Percentiles rank a stretch among this genome's conserved stretches.
phyloP scores from a whole-genome alignment of 2,888 invertebrate species.

The Euclidia mi region DNA sequence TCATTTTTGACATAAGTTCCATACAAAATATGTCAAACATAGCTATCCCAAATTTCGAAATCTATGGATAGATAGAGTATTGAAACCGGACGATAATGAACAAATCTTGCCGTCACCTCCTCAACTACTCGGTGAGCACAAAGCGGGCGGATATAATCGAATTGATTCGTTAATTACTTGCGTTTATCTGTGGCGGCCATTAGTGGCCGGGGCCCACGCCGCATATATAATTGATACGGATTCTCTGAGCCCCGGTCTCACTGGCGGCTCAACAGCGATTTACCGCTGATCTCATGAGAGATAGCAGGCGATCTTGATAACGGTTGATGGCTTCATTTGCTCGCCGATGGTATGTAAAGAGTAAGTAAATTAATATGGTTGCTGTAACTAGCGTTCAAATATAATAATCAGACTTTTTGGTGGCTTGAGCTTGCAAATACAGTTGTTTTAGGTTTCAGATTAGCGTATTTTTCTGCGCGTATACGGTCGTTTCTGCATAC shows the following conservation, averaged over 20 bases:
- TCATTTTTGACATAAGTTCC: no score
- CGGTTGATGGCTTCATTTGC: constrained; percentile 3
- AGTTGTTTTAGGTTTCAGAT: no score
- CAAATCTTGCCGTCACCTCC: constrained; percentile 16
- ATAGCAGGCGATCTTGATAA: constrained; percentile 8
- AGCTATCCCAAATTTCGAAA: no score
- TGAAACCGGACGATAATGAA: no score
- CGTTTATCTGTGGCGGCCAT: constrained; percentile 76
- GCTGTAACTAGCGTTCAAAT: no score
- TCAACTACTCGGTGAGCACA: constrained; percentile 59
- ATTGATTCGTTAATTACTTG: constrained; percentile 84
- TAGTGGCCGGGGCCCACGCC: constrained; percentile 71
- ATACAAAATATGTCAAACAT: no score
- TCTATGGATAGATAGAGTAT: no score
- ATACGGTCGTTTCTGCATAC: no score
- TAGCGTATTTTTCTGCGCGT: no score
- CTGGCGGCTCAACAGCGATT: constrained; percentile 9
- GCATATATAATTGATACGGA: constrained; percentile 60
- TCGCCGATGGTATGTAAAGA: background rate
- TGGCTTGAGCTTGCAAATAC: no score
- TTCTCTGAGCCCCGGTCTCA: constrained; percentile 15
- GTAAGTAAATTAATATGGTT: no score
- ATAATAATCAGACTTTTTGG: no score
- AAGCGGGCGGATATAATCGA: constrained; percentile 77
- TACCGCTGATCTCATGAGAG: background rate